Evolutionary conservation across 2,797 vertebrate species (phyloP), one percentile per base, ranked within the genome.

Genomic region (Melanotaenia trifasciata): DNA sequence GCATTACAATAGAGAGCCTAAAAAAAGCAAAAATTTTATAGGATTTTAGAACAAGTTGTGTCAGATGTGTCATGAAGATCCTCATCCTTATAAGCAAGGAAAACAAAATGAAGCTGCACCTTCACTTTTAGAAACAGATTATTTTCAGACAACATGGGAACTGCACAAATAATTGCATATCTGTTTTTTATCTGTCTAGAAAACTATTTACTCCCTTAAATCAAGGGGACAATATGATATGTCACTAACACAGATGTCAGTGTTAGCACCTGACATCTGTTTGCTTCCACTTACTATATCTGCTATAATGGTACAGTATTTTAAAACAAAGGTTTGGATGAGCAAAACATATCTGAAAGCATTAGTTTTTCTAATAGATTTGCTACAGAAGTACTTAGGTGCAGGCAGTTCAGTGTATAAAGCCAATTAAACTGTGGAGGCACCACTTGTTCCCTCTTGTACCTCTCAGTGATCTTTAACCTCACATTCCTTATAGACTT

Each of bases 321-420:
- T 40, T 14, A 40, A 67, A 67, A 67, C 28, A 24, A 40, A 14
- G 47, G 26, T 77, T 40, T 70, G 7, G 53, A 64, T 74, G 61
- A 70, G 51, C 24, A 51, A 22, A 50, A 9, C 14, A 36, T 20
- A 22, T 69, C 5, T 45, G 22, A 33, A 70, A 38, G 28, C 58
- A 43, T 63, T 35, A n/a, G 22, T 80, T 76, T 63, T 47, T 36
- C 14, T 64, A 14, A 9, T 58, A 76, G 57, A 63, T 72, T 0
- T 58, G 43, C 9, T 28, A 4, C 36, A 64, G 53, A 80, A 58
- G 68, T 36, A 56, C 10, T n/a, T 38, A 36, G 22, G 43, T 33
- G 40, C 60, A 51, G 67, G 28, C 47, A 26, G 58, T 30, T 58
- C 63, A 67, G 33, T 38, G 67, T 60, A 67, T 16, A 70, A 45